phyloP scores from a whole-genome alignment of 2,113 vertebrate species.

The Apteryx owenii region DNA sequence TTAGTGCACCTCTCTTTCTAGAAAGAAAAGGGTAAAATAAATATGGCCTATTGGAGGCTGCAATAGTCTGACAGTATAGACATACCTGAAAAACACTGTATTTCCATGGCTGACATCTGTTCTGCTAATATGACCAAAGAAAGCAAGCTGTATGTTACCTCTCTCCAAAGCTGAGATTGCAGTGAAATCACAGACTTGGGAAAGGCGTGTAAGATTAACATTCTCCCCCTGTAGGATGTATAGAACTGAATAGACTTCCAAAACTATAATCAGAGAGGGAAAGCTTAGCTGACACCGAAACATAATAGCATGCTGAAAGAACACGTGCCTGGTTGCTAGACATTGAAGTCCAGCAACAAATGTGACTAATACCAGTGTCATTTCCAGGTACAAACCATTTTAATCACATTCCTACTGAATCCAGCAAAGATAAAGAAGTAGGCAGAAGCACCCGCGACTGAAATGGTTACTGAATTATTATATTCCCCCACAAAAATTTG shows the following conservation, averaged over 20 bases:
- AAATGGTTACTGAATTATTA: background rate
- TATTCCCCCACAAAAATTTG: background rate
- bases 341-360: background rate
- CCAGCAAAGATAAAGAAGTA: background rate
- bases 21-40: conserved; percentile 8
- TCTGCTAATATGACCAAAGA: background rate
- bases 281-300: background rate
- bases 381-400: background rate
- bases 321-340: background rate
- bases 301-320: background rate
- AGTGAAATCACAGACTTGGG: background rate
- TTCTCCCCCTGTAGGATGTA: background rate
- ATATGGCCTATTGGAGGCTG: background rate
- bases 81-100: background rate
- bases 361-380: background rate
- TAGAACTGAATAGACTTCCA: background rate
- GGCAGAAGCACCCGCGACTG: background rate
- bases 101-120: background rate
- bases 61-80: background rate
- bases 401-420: background rate
- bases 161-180: background rate
- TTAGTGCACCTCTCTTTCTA: conserved; percentile 14
- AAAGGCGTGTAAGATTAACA: background rate
- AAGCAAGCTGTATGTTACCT: background rate
- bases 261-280: background rate